phyloP scores from a whole-genome alignment of 2,797 vertebrate genomes.

The Pristis pectinata region DNA sequence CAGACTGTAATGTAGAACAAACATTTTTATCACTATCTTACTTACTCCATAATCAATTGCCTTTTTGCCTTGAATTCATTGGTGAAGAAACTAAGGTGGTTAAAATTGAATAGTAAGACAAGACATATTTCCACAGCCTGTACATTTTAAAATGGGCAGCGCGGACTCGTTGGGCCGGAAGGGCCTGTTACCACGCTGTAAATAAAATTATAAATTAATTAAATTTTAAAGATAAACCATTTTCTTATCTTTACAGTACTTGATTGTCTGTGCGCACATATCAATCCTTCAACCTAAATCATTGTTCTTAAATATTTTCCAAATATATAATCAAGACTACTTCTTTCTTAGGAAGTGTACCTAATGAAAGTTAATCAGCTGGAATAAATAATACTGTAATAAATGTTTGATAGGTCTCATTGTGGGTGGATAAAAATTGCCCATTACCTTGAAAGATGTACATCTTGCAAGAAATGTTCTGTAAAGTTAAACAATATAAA shows the following conservation, averaged over 20 bases:
- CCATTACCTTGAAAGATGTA: neutral
- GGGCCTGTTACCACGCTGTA: too few relatives aligned
- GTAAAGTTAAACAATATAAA: neutral
- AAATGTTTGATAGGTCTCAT: neutral
- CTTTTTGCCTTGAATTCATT: neutral
- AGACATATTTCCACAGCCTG: neutral
- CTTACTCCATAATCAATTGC: too few relatives aligned
- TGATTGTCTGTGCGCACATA: neutral
- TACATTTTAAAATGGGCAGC: neutral
- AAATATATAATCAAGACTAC: neutral
- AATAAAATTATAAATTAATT: too few relatives aligned
- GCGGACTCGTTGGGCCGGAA: too few relatives aligned
- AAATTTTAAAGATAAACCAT: neutral
- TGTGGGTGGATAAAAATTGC: neutral
- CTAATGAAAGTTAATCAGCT: neutral
- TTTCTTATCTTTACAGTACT: neutral
- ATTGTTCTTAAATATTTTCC: neutral
- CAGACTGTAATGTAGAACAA: neutral
- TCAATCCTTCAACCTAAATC: neutral
- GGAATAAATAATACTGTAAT: neutral
- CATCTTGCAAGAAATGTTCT: neutral
- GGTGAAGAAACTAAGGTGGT: neutral
- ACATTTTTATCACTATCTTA: neutral
- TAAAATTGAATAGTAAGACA: neutral
- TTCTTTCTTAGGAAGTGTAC: neutral